Evolutionary conservation across 2,113 vertebrate genomes (phyloP).

Genomic region (Ailurus styani): DNA sequence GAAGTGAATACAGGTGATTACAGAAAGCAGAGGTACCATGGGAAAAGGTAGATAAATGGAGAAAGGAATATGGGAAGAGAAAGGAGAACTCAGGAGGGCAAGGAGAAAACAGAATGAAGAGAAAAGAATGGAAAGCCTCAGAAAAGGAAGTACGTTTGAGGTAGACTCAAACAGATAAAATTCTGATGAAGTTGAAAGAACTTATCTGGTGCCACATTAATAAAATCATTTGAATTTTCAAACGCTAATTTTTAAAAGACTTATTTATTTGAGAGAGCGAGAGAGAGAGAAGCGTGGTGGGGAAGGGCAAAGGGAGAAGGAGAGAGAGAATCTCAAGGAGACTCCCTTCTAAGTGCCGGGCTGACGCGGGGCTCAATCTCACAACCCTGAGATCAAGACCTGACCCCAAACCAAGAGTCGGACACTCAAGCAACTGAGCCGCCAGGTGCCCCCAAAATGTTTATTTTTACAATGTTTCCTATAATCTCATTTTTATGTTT

Average conservation of each 20-base stretch:
- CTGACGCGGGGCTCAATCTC: no score
- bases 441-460: background rate
- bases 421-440: no score
- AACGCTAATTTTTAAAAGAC: background rate
- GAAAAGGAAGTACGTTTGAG: background rate
- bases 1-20: background rate
- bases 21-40: background rate
- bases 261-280: no score
- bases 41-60: background rate
- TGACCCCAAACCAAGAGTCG: no score
- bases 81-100: background rate
- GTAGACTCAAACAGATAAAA: background rate
- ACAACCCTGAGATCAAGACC: no score
- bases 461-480: background rate
- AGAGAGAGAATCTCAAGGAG: no score
- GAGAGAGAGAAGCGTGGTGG: no score
- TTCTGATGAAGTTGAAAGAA: background rate
- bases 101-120: background rate
- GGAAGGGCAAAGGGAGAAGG: no score
- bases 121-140: background rate
- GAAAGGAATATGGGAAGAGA: background rate
- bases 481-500: background rate
- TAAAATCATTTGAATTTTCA: background rate
- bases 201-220: background rate
- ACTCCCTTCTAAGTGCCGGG: no score